Percentiles rank a stretch among this genome's conserved stretches.
phyloP scores from a whole-genome alignment of 2,797 vertebrate species.

The Podargus strigoides region DNA sequence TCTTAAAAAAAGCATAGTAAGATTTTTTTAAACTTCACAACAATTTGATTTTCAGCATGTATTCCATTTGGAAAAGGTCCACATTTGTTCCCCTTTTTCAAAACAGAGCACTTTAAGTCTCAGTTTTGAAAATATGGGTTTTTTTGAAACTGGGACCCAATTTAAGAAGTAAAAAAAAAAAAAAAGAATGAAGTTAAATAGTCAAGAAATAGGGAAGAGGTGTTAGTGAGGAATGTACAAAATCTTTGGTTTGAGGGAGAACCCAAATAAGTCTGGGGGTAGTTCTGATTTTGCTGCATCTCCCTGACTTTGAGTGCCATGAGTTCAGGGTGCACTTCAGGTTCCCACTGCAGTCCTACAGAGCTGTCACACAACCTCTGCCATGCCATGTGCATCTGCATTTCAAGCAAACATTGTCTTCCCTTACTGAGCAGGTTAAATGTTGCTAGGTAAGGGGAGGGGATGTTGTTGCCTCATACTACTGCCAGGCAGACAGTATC shows the following conservation, averaged over 20 bases:
- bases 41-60: neutral
- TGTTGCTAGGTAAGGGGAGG: neutral
- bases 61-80: neutral
- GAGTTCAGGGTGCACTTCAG: neutral
- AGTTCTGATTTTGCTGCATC: neutral
- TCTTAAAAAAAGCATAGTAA: neutral
- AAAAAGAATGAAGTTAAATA: neutral
- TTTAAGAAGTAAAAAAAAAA: neutral
- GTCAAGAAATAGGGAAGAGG: neutral
- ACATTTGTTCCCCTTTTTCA: neutral
- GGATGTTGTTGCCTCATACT: neutral
- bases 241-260: neutral
- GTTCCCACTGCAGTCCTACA: neutral
- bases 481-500: neutral
- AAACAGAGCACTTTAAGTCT: neutral
- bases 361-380: neutral
- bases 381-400: fast-evolving
- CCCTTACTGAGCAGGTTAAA: neutral
- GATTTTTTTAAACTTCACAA: neutral
- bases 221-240: neutral
- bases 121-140: neutral
- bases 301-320: neutral
- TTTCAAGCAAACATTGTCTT: neutral
- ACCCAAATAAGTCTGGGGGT: neutral
- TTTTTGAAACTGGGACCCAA: neutral